Evolutionary conservation across 2,888 invertebrate species (phyloP).

Genomic region (Petrolisthes manimaculis): DNA sequence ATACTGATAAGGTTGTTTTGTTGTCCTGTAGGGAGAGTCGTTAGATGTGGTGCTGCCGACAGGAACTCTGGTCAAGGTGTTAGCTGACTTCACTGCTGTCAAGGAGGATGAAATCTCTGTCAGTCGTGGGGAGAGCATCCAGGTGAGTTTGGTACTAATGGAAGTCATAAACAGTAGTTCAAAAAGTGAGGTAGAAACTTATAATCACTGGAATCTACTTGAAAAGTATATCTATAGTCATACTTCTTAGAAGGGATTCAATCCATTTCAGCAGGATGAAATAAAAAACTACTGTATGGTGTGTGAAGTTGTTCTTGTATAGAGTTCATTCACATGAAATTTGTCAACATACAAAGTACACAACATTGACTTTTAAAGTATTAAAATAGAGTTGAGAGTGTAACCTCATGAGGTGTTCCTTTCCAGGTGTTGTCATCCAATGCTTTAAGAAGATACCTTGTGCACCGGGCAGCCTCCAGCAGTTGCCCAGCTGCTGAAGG

Average conservation of each 20-base stretch:
- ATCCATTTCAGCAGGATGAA: too few relatives aligned
- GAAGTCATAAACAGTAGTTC: too few relatives aligned
- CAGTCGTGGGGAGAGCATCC: constrained; percentile 60
- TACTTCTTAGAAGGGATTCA: neutral
- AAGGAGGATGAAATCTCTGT: constrained; percentile 64
- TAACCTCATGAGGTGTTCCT: constrained; percentile 50
- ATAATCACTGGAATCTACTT: neutral
- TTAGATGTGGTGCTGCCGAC: constrained; percentile 52
- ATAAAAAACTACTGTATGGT: too few relatives aligned
- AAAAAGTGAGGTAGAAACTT: constrained; percentile 4
- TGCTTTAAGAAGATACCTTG: constrained; percentile 57
- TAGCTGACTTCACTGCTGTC: constrained; percentile 59
- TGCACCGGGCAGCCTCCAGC: constrained; percentile 55
- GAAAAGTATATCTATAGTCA: neutral
- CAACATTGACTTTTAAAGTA: too few relatives aligned
- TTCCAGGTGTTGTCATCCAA: constrained; percentile 57
- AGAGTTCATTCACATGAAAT: too few relatives aligned
- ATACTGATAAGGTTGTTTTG: too few relatives aligned
- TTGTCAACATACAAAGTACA: too few relatives aligned
- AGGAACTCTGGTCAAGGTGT: constrained; percentile 61
- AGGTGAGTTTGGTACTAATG: constrained; percentile 32
- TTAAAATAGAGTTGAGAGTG: constrained; percentile 34
- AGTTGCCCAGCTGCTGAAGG: constrained; percentile 64
- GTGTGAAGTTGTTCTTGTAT: too few relatives aligned
- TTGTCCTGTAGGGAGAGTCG: too few relatives aligned